Base-by-base conservation (phyloP, 2,797 vertebrate species). In the Phyllotis vaccarum region DNA sequence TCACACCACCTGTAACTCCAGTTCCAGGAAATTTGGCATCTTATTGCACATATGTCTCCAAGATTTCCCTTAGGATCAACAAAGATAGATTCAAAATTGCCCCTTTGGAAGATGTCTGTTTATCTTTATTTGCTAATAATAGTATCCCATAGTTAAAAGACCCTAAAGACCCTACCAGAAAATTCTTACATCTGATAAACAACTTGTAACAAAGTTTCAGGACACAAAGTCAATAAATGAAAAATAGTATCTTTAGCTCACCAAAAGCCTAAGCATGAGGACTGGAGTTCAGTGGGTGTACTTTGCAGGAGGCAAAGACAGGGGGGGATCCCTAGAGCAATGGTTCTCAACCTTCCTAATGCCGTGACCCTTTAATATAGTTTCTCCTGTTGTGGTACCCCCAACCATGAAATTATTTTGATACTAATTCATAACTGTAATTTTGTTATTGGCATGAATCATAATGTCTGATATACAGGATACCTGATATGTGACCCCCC, bases 11-110 rank as follows among this genome's bases (percentile, higher is more conserved):
- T 52, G 6, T 49, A 86, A 86, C 82, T 52, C 46, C 21, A 68
- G 17, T 37, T 37, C 82, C 62, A 86, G 62, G 62, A 52, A 66
- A n/a, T 86, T 19, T 37, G 81, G 80, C 58, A 58, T 40, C 22
- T 93, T 93, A 80, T 86, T 31, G 29, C 13, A 46, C 85, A 49
- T 21, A 37, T 43, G 46, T 58, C 72, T 75, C 58, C 43, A 70
- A 87, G 86, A 90, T 87, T 66, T 31, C 19, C 43, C 60, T 43
- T 43, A 89, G 70, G 43, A 86, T 86, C 68, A 86, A 94, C 82
- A 96, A 95, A 95, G 27, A 49, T 93, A 22, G 43, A 89, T 82
- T 89, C 79, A 58, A 89, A 90, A 49, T 76, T 72, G 52, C 66
- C 86, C 79, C 93, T 96, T 94, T 22, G 56, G 21, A 70, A 52